A percentile compares a stretch with the other conserved stretches of the same genome.
These are phyloP conservation scores for Holcopasites calliopsidis DNA, from an alignment of 1,140 invertebrate genomes.

Conservation along the genomic window DNA sequence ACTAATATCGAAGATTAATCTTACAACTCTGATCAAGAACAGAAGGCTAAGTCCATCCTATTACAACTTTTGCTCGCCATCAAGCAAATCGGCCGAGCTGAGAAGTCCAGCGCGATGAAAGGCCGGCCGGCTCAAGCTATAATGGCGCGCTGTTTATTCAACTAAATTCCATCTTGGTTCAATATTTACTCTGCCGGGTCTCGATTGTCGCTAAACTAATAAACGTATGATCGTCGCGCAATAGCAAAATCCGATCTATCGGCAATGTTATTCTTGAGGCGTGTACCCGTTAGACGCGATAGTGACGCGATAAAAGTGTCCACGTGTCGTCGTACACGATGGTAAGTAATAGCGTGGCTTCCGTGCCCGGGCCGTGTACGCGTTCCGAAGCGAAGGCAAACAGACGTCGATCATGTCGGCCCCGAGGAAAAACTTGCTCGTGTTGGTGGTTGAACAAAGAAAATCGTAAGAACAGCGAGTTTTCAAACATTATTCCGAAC, in stretches of 20 bases:
- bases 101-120: slow-evolving; percentile 41
- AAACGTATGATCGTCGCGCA: slow-evolving; percentile 33
- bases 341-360: slow-evolving; percentile 34
- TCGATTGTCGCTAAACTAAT: slow-evolving; percentile 50
- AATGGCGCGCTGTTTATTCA: slow-evolving; percentile 55
- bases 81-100: slow-evolving; percentile 23
- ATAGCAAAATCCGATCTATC: slow-evolving; percentile 39
- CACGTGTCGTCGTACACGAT: slow-evolving; percentile 45
- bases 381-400: slow-evolving; percentile 8
- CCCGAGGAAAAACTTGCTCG: slow-evolving; percentile 21
- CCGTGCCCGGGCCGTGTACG: background rate
- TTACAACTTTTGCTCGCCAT: too few relatives aligned
- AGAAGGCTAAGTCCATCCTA: background rate
- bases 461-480: slow-evolving; percentile 8
- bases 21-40: slow-evolving; percentile 4
- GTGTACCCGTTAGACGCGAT: slow-evolving; percentile 12
- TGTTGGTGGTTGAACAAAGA: background rate
- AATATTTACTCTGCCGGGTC: slow-evolving; percentile 49
- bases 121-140: slow-evolving; percentile 32
- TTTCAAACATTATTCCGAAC: slow-evolving; percentile 10
- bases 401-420: slow-evolving; percentile 20
- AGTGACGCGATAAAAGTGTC: slow-evolving; percentile 22
- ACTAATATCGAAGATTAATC: slow-evolving; percentile 30
- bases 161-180: slow-evolving; percentile 42
- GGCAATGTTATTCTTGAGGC: slow-evolving; percentile 53